A percentile compares a stretch with the other conserved stretches of the same genome.
Evolutionary conservation across 2,797 vertebrate genomes (phyloP).

Genomic region (Tinamus major): DNA sequence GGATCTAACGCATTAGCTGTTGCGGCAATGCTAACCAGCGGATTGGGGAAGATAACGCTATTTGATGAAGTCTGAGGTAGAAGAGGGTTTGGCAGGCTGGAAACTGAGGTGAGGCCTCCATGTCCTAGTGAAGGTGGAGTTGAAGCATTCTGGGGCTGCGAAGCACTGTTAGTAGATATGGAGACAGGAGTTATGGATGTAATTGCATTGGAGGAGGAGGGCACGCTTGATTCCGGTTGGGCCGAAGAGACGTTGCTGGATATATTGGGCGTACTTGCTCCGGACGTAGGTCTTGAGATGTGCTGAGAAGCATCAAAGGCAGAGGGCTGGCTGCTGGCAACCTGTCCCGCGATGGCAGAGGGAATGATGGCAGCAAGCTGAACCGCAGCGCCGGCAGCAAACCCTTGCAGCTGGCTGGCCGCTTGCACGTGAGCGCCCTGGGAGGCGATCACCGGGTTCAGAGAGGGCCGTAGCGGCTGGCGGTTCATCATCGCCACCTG

Average conservation of each 20-base stretch:
- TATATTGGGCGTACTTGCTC: conserved; percentile 83
- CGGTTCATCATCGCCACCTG: conserved; percentile 97
- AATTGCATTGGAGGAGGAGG: conserved; percentile 79
- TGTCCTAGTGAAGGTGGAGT: conserved; percentile 90
- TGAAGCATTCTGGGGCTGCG: conserved; percentile 86
- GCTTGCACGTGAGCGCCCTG: conserved; percentile 82
- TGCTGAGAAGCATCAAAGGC: conserved; percentile 86
- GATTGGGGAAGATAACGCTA: conserved; percentile 99
- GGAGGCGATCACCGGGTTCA: conserved; percentile 81
- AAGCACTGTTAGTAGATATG: conserved; percentile 78
- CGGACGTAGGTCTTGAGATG: conserved; percentile 84
- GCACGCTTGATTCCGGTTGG: conserved; percentile 80
- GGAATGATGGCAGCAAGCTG: conserved; percentile 89
- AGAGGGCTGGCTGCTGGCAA: conserved; percentile 78
- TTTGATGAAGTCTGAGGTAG: conserved; percentile 97
- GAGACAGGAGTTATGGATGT: conserved; percentile 83
- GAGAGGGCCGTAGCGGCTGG: conserved; percentile 84
- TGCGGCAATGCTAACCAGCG: conserved; percentile 96
- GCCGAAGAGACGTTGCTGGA: conserved; percentile 78
- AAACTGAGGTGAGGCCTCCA: conserved; percentile 87
- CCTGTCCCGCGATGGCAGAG: conserved; percentile 81
- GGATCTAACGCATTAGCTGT: conserved; percentile 97
- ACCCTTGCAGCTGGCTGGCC: conserved; percentile 88
- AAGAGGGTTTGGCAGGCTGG: conserved; percentile 90
- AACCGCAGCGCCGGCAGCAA: conserved; percentile 87